Evolutionary conservation across 2,797 vertebrate genomes (phyloP).

Genomic region (Coreius guichenoti): DNA sequence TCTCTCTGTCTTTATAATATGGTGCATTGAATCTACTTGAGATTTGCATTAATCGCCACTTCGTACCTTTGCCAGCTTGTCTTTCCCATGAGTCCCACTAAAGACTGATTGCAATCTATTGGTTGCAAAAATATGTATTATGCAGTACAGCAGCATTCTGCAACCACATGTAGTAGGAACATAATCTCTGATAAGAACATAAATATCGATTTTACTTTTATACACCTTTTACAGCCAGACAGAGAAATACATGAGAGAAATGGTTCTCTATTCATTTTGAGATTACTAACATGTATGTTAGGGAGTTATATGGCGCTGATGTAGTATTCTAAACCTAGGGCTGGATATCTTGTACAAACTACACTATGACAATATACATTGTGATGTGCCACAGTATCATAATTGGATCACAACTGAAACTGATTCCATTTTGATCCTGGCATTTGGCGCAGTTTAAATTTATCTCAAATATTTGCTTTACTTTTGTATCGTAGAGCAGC

Average conservation of each 20-base stretch:
- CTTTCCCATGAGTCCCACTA: neutral
- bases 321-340: neutral
- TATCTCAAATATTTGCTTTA: neutral
- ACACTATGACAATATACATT: neutral
- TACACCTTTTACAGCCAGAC: slow-evolving; percentile 63
- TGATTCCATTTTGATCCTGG: no score
- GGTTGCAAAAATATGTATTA: slow-evolving; percentile 29
- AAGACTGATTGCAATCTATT: slow-evolving; percentile 21
- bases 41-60: slow-evolving; percentile 29
- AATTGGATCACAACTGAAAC: neutral
- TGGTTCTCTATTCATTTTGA: slow-evolving; percentile 13
- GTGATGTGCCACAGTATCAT: neutral
- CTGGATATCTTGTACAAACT: neutral
- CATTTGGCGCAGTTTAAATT: no score
- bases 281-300: neutral
- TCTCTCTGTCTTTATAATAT: slow-evolving; percentile 6
- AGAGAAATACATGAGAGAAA: slow-evolving; percentile 2
- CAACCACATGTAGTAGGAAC: slow-evolving; percentile 68
- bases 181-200: slow-evolving; percentile 73
- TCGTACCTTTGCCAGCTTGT: neutral
- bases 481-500: neutral
- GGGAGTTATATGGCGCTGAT: neutral
- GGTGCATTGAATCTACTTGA: neutral
- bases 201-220: slow-evolving; percentile 77
- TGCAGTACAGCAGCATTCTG: slow-evolving; percentile 64